Evolutionary conservation across 2,888 invertebrate species (phyloP).

Genomic region (Mesorhabditis spiculigera): DNA sequence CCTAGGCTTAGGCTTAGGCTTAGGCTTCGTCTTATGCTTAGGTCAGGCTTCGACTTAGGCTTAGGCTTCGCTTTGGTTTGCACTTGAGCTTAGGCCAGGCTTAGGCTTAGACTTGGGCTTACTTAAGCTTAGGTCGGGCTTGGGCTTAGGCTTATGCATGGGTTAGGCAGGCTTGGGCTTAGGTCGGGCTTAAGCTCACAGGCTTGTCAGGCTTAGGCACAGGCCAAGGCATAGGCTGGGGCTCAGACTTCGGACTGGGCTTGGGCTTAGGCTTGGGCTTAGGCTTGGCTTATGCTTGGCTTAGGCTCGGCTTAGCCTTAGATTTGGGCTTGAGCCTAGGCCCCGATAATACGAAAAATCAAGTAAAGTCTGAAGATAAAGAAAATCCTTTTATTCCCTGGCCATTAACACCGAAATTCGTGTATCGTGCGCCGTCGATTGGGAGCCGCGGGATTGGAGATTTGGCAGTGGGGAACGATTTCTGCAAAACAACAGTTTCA

Average conservation of each 20-base stretch:
- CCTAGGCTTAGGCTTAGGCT: conserved; percentile 1
- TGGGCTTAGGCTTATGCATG: neutral
- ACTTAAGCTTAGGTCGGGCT: neutral
- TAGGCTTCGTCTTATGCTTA: neutral
- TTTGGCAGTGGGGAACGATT: too few species aligned
- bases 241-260: neutral
- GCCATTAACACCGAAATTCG: too few species aligned
- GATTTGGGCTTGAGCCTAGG: too few species aligned
- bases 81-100: neutral
- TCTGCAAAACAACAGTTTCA: too few species aligned
- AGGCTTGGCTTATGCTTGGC: neutral
- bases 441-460: too few species aligned
- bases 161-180: neutral
- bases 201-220: neutral
- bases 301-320: too few species aligned
- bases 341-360: too few species aligned
- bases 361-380: too few species aligned
- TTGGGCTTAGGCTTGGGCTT: neutral
- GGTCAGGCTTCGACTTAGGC: neutral
- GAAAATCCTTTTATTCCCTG: too few species aligned
- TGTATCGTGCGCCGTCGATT: too few species aligned
- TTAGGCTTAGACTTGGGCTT: neutral
- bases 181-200: neutral
- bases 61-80: neutral
- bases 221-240: neutral